These are phyloP conservation scores for Polymixis lichenea DNA, from an alignment of 2,888 invertebrate species.

Conservation along the genomic window DNA sequence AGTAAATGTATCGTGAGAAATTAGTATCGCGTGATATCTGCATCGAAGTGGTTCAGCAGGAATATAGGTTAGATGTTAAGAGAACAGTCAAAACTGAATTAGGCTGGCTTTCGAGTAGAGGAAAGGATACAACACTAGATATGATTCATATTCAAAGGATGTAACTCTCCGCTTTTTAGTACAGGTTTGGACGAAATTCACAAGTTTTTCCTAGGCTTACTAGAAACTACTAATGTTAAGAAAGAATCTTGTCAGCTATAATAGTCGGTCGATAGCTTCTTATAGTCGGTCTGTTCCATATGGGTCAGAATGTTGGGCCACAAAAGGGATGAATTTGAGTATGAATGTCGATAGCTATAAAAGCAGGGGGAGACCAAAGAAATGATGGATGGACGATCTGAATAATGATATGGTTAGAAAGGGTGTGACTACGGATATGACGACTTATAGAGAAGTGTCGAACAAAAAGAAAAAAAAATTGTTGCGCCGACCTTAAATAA, in stretches of 20 bases:
- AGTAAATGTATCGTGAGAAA: conserved; percentile 45
- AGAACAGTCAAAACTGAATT: background rate
- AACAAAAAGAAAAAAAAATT: no score
- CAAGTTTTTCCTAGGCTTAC: background rate
- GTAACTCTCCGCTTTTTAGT: background rate
- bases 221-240: background rate
- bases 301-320: no score
- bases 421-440: no score
- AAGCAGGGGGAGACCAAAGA: no score
- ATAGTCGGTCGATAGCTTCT: no score
- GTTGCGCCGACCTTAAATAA: no score
- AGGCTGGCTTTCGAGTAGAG: background rate
- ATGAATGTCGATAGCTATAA: no score
- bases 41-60: conserved; percentile 14
- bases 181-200: background rate
- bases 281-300: background rate
- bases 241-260: background rate
- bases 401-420: no score
- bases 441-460: no score
- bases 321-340: no score
- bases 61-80: conserved; percentile 15
- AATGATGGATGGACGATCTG: no score
- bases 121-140: background rate
- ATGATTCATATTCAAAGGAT: background rate
- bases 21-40: conserved; percentile 36